Evolutionary conservation across 2,888 invertebrate genomes (phyloP).

Genomic region (Empis stercorea): DNA sequence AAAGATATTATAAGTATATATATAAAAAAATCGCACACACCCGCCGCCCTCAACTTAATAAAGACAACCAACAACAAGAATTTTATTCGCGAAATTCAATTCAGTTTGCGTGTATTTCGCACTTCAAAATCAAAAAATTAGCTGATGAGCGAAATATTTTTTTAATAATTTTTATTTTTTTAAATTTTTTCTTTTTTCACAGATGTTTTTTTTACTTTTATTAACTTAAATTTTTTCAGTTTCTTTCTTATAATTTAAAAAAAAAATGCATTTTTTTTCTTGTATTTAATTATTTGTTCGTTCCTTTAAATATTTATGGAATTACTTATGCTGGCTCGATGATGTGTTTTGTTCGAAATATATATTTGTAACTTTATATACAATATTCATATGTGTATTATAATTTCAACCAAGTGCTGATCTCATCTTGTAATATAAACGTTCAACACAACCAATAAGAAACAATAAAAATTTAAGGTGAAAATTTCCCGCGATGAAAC

Average conservation of each 20-base stretch:
- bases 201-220: too few relatives aligned
- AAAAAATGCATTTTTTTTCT: neutral
- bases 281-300: neutral
- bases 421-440: neutral
- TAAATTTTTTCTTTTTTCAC: too few relatives aligned
- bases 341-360: neutral
- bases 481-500: neutral
- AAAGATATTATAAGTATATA: neutral
- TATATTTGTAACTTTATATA: neutral
- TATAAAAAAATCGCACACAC: neutral
- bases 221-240: too few relatives aligned
- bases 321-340: too few relatives aligned
- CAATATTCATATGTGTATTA: neutral
- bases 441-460: neutral
- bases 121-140: too few relatives aligned
- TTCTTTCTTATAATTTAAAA: too few relatives aligned
- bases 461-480: neutral
- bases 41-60: neutral
- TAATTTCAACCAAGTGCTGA: neutral
- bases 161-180: too few relatives aligned
- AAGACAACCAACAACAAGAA: too few relatives aligned
- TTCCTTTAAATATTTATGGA: neutral
- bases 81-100: neutral
- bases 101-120: neutral
- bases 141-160: too few relatives aligned